These are phyloP conservation scores for Riptortus pedestris DNA, from an alignment of 1,140 invertebrate species.

Conservation along the genomic window DNA sequence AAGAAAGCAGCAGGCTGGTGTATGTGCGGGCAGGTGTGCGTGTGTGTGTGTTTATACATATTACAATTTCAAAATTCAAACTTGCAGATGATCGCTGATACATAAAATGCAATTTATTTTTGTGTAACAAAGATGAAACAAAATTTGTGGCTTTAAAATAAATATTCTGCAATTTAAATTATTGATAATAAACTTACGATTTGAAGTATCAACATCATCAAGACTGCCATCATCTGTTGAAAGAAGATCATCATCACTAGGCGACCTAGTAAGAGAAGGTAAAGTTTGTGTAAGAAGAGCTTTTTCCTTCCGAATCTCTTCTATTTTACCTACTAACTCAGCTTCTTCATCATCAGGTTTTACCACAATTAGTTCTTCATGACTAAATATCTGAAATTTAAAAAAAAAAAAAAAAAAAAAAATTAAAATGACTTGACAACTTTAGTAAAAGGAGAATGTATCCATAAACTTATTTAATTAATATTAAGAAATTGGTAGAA, in stretches of 20 bases:
- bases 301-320: constrained; percentile 68
- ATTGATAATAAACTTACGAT: constrained; percentile 9
- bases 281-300: constrained; percentile 66
- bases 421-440: no score
- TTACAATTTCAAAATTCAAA: no score
- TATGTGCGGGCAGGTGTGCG: no score
- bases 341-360: constrained; percentile 52
- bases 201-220: constrained; percentile 42
- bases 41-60: no score
- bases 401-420: constrained; percentile 4
- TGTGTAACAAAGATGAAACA: neutral
- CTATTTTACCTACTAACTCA: constrained; percentile 56
- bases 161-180: no score
- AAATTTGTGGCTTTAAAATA: neutral
- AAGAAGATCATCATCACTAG: constrained; percentile 73
- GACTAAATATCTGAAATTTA: constrained; percentile 41
- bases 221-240: constrained; percentile 51
- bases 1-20: no score
- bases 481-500: no score
- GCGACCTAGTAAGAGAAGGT: constrained; percentile 62
- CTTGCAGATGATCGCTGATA: no score
- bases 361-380: constrained; percentile 46
- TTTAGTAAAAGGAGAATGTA: no score
- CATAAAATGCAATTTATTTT: no score
- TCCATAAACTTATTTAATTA: no score